A percentile compares a stretch with the other conserved stretches of the same genome.
Evolutionary conservation across 2,113 vertebrate genomes (phyloP).

Genomic region (Thoracochromis brauschi): DNA sequence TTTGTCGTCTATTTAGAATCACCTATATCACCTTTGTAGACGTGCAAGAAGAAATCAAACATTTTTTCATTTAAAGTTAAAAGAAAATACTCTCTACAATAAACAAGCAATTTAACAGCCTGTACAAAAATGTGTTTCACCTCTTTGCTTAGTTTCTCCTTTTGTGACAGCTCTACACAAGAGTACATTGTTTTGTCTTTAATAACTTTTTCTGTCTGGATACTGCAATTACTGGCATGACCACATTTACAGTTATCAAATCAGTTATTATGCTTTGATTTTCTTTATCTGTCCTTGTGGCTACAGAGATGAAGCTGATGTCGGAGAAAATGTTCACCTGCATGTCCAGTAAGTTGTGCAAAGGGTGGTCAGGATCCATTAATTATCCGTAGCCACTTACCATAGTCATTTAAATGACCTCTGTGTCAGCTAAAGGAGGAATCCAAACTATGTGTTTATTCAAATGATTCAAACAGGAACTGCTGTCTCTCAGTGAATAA

Average conservation of each 20-base stretch:
- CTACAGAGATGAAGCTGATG: background rate
- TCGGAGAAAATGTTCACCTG: accelerated
- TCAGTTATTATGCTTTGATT: background rate
- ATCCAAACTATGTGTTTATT: background rate
- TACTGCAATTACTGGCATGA: background rate
- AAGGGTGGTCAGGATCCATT: background rate
- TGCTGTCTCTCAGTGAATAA: background rate
- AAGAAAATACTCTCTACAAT: background rate
- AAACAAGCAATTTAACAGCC: background rate
- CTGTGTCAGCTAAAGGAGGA: background rate
- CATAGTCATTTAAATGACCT: background rate
- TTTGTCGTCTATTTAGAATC: background rate
- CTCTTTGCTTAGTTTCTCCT: background rate
- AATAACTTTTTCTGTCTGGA: background rate
- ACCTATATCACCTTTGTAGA: background rate
- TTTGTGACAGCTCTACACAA: background rate
- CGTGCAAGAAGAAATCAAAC: background rate
- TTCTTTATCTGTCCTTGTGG: background rate
- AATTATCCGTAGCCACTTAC: background rate
- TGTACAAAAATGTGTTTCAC: background rate
- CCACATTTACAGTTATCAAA: background rate
- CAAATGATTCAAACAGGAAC: background rate
- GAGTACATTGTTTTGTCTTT: background rate
- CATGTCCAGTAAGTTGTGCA: background rate
- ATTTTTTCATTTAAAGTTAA: background rate